A percentile compares a stretch with the other conserved stretches of the same genome.
Evolutionary conservation across 2,113 vertebrate genomes (phyloP).

Genomic region (Motacilla tschutschensis): DNA sequence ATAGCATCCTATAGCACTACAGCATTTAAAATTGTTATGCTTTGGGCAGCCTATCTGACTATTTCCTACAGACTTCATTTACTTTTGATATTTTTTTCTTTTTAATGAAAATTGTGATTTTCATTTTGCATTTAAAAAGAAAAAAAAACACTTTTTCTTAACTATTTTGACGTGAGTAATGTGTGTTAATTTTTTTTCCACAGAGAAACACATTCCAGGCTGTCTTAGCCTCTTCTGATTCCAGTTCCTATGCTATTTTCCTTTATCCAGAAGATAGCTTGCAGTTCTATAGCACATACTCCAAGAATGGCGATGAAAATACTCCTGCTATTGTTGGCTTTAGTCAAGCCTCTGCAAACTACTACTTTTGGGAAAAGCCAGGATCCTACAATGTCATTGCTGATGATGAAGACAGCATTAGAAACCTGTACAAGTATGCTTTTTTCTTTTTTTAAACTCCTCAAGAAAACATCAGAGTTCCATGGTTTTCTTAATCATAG

Average conservation of each 20-base stretch:
- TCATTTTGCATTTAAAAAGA: background rate
- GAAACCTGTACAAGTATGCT: constrained; percentile 82
- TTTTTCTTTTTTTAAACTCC: background rate
- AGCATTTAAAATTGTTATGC: background rate
- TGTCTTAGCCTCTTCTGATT: constrained; percentile 83
- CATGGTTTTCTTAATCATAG: background rate
- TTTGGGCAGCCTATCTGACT: background rate
- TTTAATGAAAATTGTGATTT: background rate
- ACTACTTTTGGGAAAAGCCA: constrained; percentile 69
- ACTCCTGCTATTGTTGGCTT: constrained; percentile 81
- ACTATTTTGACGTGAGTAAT: background rate
- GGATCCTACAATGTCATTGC: constrained; percentile 83
- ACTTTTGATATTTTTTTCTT: background rate
- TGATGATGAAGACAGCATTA: constrained; percentile 77
- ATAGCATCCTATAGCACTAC: background rate
- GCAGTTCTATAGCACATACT: constrained; percentile 79
- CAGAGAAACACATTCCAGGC: constrained; percentile 95
- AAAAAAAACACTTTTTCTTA: background rate
- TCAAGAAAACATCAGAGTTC: background rate
- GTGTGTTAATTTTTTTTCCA: background rate
- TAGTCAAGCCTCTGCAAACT: constrained; percentile 76
- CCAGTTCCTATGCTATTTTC: constrained; percentile 84
- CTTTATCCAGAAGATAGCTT: constrained; percentile 86
- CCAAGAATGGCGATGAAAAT: constrained; percentile 54
- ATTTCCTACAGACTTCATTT: background rate